Evolutionary conservation across 2,888 invertebrate species (phyloP), one percentile per base, ranked within the genome.

Genomic region (Nipponacmea schrenckii): DNA sequence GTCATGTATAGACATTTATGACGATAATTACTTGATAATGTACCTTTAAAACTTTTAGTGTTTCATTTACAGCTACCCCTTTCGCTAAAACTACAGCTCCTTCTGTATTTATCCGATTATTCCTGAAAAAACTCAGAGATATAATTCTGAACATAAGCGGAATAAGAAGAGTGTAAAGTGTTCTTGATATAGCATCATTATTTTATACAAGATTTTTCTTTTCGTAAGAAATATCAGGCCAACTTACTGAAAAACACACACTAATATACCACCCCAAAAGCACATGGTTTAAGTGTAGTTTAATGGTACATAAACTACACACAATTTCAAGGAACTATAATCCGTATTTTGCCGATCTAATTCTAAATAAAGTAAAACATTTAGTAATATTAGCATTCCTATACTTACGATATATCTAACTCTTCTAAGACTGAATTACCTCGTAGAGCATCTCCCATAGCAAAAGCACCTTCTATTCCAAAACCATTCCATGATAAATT

Each of bases 401-500:
- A 45, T 3, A 79, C 86, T 82, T 77, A 89, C 88, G 85, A 80
- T 44, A 89, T 79, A 77, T 88, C 82, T 14, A 89, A 73, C 68
- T 87, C 86, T 69, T 87, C 86, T 39, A 89, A 75, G 12, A 84
- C 82, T 27, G 82, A 79, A 78, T 89, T 89, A 26, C 79, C 83
- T 72, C 85, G 88, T 24, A 89, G 77, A n/a, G 87, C 85, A 73
- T 88, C 88, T 26, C 84, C 84, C n/a, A 88, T 70, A 7, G 85
- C 84, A 66, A 82, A 74, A 15, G 86, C 81, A 45, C 87, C 88
- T 31, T 87, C 87, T n/a, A 83, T 74, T n/a, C 85, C 86, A 78
- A 89, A 85, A 5, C 89, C 89, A 80, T 89, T 89, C 88, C 87
- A 88, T 0, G 87, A 84, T 56, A 89, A 73, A 73, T 88, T 84